Conservation (phyloP, 2,888 invertebrate species). For the Sialis fuliginosa region DNA sequence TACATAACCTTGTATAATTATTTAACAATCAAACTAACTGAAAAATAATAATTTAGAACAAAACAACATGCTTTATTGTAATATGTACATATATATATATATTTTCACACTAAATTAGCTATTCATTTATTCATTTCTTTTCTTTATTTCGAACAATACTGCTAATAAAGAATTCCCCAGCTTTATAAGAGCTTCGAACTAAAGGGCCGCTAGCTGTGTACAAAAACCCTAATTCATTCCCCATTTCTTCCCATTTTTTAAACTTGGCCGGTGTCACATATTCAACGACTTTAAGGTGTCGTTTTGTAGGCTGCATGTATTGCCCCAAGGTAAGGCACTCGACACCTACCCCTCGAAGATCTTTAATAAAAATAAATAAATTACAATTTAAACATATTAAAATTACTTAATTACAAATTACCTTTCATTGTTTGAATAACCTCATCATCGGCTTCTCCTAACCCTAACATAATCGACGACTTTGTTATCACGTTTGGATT, state of each 20-base stretch:
- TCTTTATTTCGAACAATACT: constrained; percentile 34
- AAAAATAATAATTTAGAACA: not conserved
- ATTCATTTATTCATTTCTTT: not conserved
- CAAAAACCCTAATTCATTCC: constrained; percentile 73
- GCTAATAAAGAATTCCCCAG: constrained; percentile 86
- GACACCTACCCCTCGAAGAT: constrained; percentile 64
- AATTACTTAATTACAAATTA: constrained; percentile 15
- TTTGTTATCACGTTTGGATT: constrained; percentile 82
- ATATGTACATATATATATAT: not conserved
- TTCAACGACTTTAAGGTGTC: constrained; percentile 84
- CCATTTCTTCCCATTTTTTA: constrained; percentile 66
- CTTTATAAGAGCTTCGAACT: constrained; percentile 90
- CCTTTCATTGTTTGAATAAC: constrained; percentile 70
- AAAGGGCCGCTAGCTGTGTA: constrained; percentile 97
- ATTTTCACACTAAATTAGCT: not conserved
- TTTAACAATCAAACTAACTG: too few relatives aligned
- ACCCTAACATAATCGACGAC: constrained; percentile 94
- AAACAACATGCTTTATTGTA: too few relatives aligned
- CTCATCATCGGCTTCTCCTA: constrained; percentile 80
- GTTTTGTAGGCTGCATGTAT: constrained; percentile 98
- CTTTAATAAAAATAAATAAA: constrained; percentile 28
- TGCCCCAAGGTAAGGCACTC: constrained; percentile 96
- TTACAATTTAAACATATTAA: not conserved
- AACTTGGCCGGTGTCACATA: constrained; percentile 95
- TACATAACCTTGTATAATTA: too few relatives aligned